These are phyloP conservation scores for Dryoscopus gambensis DNA, from an alignment of 2,113 vertebrate species.

Conservation along the genomic window DNA sequence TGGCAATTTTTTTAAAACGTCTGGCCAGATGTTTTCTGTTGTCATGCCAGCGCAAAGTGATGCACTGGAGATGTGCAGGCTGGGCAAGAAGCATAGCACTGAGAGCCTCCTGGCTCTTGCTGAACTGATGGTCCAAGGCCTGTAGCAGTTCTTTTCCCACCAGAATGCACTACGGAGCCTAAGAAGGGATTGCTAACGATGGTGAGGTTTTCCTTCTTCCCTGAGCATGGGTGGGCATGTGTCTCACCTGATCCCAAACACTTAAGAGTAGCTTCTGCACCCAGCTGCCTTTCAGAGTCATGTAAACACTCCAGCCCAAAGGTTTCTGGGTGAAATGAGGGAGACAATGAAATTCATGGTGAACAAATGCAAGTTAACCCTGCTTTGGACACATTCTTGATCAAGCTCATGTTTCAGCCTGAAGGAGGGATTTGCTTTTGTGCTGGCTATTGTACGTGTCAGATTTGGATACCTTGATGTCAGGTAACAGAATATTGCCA, in stretches of 20 bases:
- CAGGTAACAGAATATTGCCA: not conserved
- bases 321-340: not conserved
- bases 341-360: not conserved
- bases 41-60: not conserved
- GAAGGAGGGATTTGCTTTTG: not conserved
- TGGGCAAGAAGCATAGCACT: not conserved
- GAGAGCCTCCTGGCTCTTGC: not conserved
- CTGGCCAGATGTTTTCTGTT: not conserved
- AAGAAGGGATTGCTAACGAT: rapidly evolving
- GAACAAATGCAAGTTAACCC: not conserved
- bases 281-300: not conserved
- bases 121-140: not conserved
- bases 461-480: rapidly evolving
- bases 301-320: not conserved
- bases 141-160: not conserved
- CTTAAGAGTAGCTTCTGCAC: not conserved
- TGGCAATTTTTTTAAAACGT: not conserved
- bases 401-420: not conserved
- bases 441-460: rapidly evolving
- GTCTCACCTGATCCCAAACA: not conserved
- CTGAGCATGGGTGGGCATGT: no score
- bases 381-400: not conserved
- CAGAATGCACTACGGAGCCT: not conserved
- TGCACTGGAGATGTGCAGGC: not conserved
- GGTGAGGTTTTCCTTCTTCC: not conserved